Evolutionary conservation across 92 coral and sea anemone genomes (phyloP).

Genomic region (Pocillopora grandis): DNA sequence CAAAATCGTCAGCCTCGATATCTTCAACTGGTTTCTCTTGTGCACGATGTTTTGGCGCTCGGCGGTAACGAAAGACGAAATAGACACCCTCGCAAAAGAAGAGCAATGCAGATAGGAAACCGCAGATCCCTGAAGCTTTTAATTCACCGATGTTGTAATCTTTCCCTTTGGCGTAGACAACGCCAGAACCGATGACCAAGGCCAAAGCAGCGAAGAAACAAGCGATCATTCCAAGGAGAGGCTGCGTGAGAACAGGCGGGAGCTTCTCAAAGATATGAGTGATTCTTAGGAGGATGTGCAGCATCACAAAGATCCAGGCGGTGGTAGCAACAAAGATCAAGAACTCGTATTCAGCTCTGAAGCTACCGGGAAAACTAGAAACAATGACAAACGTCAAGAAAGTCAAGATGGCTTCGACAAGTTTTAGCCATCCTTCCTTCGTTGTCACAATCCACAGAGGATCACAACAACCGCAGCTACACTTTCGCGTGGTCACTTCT

Average conservation of each 20-base stretch:
- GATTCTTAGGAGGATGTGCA: conserved; percentile 81
- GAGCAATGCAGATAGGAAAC: conserved; percentile 73
- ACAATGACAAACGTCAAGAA: conserved; percentile 73
- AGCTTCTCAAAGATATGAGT: conserved; percentile 86
- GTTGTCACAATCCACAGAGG: conserved; percentile 73
- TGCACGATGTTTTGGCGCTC: conserved; percentile 32
- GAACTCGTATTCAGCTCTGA: conserved; percentile 71
- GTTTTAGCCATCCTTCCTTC: conserved; percentile 79
- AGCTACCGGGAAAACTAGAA: conserved; percentile 59
- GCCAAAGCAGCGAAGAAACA: conserved; percentile 63
- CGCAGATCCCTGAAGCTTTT: conserved; percentile 73
- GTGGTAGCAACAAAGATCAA: conserved; percentile 85
- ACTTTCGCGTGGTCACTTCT: conserved; percentile 28
- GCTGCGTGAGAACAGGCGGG: conserved; percentile 76
- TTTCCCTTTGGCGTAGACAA: conserved; percentile 55
- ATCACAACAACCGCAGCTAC: conserved; percentile 71
- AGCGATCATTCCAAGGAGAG: conserved; percentile 55
- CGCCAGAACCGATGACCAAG: conserved; percentile 70
- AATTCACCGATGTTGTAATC: neutral
- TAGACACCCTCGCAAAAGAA: conserved; percentile 71
- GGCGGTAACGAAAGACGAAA: conserved; percentile 63
- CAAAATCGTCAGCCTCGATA: conserved; percentile 58
- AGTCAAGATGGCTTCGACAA: conserved; percentile 64
- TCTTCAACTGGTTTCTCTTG: conserved; percentile 34
- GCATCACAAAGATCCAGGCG: conserved; percentile 77